Base-by-base conservation (phyloP, 2,797 vertebrate genomes). In the Lepus townsendii region DNA sequence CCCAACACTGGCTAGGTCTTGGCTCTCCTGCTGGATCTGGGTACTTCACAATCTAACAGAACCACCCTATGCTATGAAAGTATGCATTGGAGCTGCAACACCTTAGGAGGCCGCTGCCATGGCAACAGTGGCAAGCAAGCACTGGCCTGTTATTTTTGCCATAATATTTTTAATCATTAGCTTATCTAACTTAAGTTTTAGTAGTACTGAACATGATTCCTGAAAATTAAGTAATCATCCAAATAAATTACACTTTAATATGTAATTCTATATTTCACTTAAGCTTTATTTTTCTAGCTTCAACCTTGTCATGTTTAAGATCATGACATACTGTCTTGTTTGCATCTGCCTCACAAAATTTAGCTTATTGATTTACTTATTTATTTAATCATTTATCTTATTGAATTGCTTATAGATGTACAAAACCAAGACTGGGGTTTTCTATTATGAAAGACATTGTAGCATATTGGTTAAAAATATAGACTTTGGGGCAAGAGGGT, bases 191-290 rank as follows among this genome's bases (percentile, higher is more conserved):
- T 57, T 57, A 20, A 20, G 4, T 60, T 76, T 88, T 76, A 69
- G 4, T 76, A 82, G 62, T 42, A 22, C 30, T 73, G 17, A 63
- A 63, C 6, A 57, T 3, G 32, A 71, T 32, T 77, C 22, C 71
- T 91, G 20, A 69, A 88, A 87, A 65, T 54, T 71, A 90, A 89
- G 3, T 73, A 57, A 75, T 65, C 52, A 54, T 42, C n/a, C 60
- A 79, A 52, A 52, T 85, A 60, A 68, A 60, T n/a, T 50, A 75
- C 79, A 73, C 4, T 66, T 73, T 47, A 62, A 60, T 75, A 13
- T 27, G 3, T 68, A 5, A 75, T 68, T 60, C 27, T 71, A 22
- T 54, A 73, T 27, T 9, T 24, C 1, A 60, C 50, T 32, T 80
- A 87, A 80, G 6, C 3, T 38, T 62, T n/a, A 19, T 54, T 80